These are phyloP conservation scores for Sminthurinus aureus DNA, from an alignment of 2,888 invertebrate species.

Conservation along the genomic window DNA sequence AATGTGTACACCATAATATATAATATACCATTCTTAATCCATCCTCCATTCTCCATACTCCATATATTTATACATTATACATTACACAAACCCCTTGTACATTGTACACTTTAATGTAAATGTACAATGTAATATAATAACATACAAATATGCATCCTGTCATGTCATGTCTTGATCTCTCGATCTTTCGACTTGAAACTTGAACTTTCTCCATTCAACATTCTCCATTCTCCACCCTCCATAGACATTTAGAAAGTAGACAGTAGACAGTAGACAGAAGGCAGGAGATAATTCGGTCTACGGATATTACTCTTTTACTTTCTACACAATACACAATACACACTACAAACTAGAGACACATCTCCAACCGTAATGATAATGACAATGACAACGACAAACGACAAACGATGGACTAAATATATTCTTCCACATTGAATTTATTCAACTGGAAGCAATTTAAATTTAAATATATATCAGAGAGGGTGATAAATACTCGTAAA, in stretches of 20 bases:
- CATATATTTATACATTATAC: neutral
- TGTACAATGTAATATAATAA: too few species aligned
- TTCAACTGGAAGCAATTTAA: neutral
- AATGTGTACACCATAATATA: too few species aligned
- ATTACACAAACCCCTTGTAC: neutral
- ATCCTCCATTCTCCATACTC: neutral
- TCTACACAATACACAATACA: neutral
- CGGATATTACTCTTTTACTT: too few species aligned
- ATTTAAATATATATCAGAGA: slow-evolving; percentile 1
- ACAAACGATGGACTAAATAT: neutral
- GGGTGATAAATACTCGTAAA: slow-evolving; percentile 2
- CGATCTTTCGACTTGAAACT: neutral
- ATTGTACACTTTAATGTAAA: too few species aligned
- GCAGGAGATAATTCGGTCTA: too few species aligned
- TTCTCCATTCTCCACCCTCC: neutral
- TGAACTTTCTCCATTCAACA: neutral
- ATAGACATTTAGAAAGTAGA: too few species aligned
- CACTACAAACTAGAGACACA: neutral
- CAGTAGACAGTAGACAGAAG: too few species aligned
- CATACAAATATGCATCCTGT: neutral
- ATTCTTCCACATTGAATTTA: neutral
- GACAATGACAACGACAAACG: neutral
- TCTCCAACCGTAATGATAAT: neutral
- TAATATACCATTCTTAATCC: too few species aligned
- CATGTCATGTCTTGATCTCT: neutral